phyloP scores from a whole-genome alignment of 1,140 invertebrate genomes.

The Ceratosolen fusciceps region DNA sequence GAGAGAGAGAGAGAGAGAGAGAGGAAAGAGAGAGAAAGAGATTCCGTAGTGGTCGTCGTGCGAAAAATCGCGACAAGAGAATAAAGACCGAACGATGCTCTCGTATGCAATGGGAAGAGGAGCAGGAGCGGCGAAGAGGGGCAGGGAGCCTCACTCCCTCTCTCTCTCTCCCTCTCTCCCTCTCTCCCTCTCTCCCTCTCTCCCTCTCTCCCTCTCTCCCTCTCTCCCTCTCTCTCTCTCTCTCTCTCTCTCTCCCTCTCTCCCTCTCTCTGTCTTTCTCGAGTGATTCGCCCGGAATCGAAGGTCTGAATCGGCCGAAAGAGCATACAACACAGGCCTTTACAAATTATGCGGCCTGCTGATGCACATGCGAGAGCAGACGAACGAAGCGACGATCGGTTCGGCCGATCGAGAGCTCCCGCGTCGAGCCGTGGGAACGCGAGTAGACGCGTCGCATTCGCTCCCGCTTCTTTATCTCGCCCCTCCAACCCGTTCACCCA shows the following conservation, averaged over 20 bases:
- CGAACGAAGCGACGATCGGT: conserved; percentile 22
- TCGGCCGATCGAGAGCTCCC: conserved; percentile 22
- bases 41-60: not conserved
- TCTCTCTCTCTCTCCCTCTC: too few species aligned
- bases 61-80: conserved; percentile 2
- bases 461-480: not conserved
- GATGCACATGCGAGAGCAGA: conserved; percentile 13
- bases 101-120: too few species aligned
- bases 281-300: conserved; percentile 11
- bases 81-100: too few species aligned
- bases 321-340: conserved; percentile 21
- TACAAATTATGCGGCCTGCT: conserved; percentile 36
- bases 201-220: too few species aligned
- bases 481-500: too few species aligned
- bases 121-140: not conserved
- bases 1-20: too few species aligned
- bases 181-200: too few species aligned
- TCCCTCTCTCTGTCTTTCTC: too few species aligned
- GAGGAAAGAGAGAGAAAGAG: too few species aligned
- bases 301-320: conserved; percentile 30
- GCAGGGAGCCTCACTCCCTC: too few species aligned
- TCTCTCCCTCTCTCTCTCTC: too few species aligned
- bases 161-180: too few species aligned
- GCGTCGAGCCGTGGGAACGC: conserved; percentile 31
- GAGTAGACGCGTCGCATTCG: conserved; percentile 29